Base-by-base conservation (phyloP, 2,797 vertebrate genomes). In the Pygocentrus nattereri region DNA sequence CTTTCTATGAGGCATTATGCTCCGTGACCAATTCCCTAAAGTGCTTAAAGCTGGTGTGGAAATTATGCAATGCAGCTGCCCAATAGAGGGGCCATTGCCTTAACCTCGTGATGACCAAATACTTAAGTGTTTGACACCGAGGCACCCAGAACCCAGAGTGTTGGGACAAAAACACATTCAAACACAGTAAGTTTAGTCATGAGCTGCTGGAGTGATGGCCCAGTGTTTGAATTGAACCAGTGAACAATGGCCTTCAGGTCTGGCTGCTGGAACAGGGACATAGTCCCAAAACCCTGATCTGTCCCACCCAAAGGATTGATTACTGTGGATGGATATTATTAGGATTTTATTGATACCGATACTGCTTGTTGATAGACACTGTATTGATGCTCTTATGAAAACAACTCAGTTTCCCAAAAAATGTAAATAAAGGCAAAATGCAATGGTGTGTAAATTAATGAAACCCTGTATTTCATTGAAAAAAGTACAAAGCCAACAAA, bases 31-130 rank as follows among this genome's bases (percentile, higher is more conserved):
- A 86, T 86, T 64, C 41, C 59, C 62, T 90, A 88, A 88, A 87
- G 90, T 75, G 86, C 68, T 88, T 89, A 59, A 88, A 90, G 92
- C 79, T 91, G 87, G 89, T 92, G 90, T 92, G 89, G 89, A 87
- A 87, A 90, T 91, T 93, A 93, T 91, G 88, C 91, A 93, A 91
- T 86, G 79, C 62, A 88, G 41, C 75, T 38, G 68, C 59, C 73
- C 52, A 56, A 31, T 58, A 31, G 12, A 74, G 68, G 5, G 64
- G 56, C 67, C 70, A 64, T 65, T 62, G 76, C 52, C 30, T 38
- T 50, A 65, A 74, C 58, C 71, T 67, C 49, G 10, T 58, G 56
- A 74, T 70, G 5, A 78, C 21, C 65, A 72, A 80, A 84, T 27
- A 44, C 50, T 41, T 7, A 56, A 19, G 59, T 38, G n/a, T 31